Evolutionary conservation across 2,113 vertebrate genomes (phyloP), one percentile per base, ranked within the genome.

Genomic region (Equus quagga): DNA sequence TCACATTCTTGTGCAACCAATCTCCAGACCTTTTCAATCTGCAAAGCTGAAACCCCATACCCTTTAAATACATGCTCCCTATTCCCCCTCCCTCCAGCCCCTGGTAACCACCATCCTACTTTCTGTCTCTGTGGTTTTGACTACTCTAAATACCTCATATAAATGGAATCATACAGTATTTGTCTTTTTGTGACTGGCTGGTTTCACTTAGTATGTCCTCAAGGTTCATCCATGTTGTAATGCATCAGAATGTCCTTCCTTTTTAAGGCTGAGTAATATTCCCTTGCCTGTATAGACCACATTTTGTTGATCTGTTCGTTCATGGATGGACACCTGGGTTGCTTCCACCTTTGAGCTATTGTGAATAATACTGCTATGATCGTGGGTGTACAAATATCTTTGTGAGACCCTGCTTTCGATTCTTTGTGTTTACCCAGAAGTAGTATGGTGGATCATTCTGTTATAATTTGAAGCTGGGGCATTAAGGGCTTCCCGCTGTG

Each of bases 1-100:
- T 84, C 69, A 6, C 31, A 0, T 15, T n/a, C 1, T 10, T 62
- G 10, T 46, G 24, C n/a, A 31, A 0, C 33, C n/a, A 3, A 14
- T 23, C 82, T 67, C 56, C 44, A 49, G 89, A 85, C 56, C 84
- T 58, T 21, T 85, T 33, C 31, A 28, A 1, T 21, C 44, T 72
- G 31, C 36, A 28, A 13, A 44, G 60, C 26, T 44, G 65, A 46
- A 86, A 54, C 44, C 44, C 58, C 5, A 2, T 19, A 3, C 58
- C 46, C 58, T 41, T 69, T 78, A 26, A 89, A n/a, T 15, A 49
- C 36, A 5, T 65, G 8, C 49, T 51, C 23, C 28, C 14, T 6
- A 0, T 3, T 17, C 2, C 8, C 4, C 24, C 56, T 2, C 19
- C 51, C 54, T 3, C 21, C 19, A 58, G 21, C 6, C 56, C 15